phyloP scores from a whole-genome alignment of 2,797 vertebrate genomes.

The Hippopotamyrus pictus region DNA sequence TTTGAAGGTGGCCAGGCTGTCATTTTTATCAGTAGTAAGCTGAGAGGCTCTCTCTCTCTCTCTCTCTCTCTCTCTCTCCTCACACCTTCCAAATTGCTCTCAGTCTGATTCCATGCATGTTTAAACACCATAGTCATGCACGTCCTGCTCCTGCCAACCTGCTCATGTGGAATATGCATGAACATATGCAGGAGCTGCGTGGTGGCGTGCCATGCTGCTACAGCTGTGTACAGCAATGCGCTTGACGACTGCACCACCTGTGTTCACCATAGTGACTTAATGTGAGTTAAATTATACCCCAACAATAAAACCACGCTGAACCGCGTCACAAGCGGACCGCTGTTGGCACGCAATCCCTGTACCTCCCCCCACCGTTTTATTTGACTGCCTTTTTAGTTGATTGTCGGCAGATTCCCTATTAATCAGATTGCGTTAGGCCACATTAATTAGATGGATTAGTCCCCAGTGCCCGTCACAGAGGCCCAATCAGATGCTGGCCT shows the following conservation, averaged over 20 bases:
- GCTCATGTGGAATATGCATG: not conserved
- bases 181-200: not conserved
- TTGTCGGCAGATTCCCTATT: not conserved
- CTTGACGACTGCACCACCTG: not conserved
- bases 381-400: not conserved
- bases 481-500: not conserved
- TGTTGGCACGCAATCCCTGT: not conserved
- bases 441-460: not conserved
- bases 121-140: not conserved
- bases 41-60: not conserved
- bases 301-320: not conserved
- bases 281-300: not conserved
- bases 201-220: not conserved
- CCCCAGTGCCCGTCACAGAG: not conserved
- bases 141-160: not conserved
- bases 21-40: slow-evolving; percentile 21
- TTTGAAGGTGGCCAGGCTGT: slow-evolving; percentile 19
- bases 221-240: not conserved
- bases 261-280: not conserved
- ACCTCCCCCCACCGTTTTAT: not conserved
- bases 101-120: slow-evolving; percentile 10
- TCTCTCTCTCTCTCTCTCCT: not conserved
- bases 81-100: not conserved
- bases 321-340: not conserved
- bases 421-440: not conserved